These are phyloP conservation scores for Yponomeuta sedellus DNA, from an alignment of 2,888 invertebrate species.

Conservation along the genomic window DNA sequence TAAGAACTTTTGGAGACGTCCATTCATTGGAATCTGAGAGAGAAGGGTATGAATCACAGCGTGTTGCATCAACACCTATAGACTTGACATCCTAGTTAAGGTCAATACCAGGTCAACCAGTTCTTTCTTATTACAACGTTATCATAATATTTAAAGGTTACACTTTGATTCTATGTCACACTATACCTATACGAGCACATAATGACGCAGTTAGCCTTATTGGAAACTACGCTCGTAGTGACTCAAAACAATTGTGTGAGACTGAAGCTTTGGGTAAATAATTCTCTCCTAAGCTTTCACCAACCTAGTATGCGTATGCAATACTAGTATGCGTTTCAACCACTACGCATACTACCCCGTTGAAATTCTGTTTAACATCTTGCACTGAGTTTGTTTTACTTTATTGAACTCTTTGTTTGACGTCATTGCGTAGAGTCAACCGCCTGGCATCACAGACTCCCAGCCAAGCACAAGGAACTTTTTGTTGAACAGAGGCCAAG, in stretches of 20 bases:
- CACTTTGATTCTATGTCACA: neutral
- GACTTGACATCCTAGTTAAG: slow-evolving; percentile 9
- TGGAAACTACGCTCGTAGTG: neutral
- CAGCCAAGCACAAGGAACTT: neutral
- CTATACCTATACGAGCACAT: too few relatives aligned
- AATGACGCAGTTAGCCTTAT: neutral
- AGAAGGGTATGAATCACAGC: slow-evolving; percentile 52
- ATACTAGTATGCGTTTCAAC: too few relatives aligned
- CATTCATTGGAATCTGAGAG: slow-evolving; percentile 23
- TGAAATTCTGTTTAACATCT: too few relatives aligned
- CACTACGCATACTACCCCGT: too few relatives aligned
- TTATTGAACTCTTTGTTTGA: neutral
- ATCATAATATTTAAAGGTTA: neutral
- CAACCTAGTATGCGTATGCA: too few relatives aligned
- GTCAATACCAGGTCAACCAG: neutral
- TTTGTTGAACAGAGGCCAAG: neutral
- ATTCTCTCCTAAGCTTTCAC: too few relatives aligned
- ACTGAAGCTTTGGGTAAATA: too few relatives aligned
- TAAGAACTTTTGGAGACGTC: neutral
- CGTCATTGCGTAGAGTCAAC: neutral
- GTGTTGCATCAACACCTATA: neutral
- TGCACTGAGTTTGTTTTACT: neutral
- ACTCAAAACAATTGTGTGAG: neutral
- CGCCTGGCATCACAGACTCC: neutral
- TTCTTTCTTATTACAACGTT: neutral